A percentile compares a stretch with the other conserved stretches of the same genome.
Conservation (phyloP, 2,113 vertebrate genomes). For the Etheostoma cragini region DNA sequence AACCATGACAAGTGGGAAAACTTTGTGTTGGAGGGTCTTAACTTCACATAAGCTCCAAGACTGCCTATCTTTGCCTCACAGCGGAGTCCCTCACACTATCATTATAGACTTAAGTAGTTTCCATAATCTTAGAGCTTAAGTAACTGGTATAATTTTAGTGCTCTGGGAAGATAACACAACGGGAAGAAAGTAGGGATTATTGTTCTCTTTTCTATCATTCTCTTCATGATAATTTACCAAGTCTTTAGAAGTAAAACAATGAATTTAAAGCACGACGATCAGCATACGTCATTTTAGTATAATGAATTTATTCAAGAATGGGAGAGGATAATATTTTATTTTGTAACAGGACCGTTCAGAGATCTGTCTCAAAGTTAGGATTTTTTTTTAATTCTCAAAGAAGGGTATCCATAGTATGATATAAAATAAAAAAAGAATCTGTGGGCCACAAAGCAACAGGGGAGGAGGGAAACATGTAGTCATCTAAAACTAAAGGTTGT, state of each 20-base stretch:
- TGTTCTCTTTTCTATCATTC: conserved; percentile 29
- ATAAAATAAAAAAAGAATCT: neutral
- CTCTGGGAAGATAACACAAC: conserved; percentile 35
- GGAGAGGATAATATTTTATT: neutral
- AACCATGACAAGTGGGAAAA: conserved; percentile 40
- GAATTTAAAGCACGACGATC: conserved; percentile 6
- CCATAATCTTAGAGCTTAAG: conserved; percentile 46
- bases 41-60: conserved; percentile 28
- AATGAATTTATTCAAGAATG: neutral
- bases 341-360: neutral
- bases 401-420: neutral
- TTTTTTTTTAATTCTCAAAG: neutral
- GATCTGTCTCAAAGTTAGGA: neutral
- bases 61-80: conserved; percentile 40
- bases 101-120: conserved; percentile 55
- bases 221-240: conserved; percentile 18
- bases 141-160: conserved; percentile 50
- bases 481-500: neutral
- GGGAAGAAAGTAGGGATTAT: conserved; percentile 13
- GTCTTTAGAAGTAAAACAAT: conserved; percentile 14
- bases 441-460: neutral
- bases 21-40: conserved; percentile 26
- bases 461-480: neutral
- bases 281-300: neutral
- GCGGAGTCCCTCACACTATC: conserved; percentile 40